These are phyloP conservation scores for Andrena dorsata DNA, from an alignment of 2,888 invertebrate species.

Conservation along the genomic window DNA sequence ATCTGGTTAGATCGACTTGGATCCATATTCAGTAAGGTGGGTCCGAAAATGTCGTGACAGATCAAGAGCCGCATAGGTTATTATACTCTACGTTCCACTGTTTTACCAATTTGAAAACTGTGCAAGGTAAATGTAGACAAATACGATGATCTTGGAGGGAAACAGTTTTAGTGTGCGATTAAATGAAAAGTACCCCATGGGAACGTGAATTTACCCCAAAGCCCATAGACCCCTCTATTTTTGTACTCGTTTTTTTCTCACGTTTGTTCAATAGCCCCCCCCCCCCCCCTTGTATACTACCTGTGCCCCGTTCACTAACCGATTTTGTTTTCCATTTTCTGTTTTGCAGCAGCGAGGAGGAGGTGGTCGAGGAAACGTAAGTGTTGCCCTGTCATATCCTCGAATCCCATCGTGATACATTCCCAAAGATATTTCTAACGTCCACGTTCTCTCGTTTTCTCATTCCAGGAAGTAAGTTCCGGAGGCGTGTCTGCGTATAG, in stretches of 20 bases:
- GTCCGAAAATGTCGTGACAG: slow-evolving; percentile 29
- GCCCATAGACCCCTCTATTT: background rate
- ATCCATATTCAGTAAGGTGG: slow-evolving; percentile 39
- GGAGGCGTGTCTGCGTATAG: slow-evolving; percentile 59
- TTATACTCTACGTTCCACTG: background rate
- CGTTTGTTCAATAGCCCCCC: slow-evolving; percentile 13
- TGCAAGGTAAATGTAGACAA: background rate
- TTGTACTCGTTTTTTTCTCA: slow-evolving; percentile 5
- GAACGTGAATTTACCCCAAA: background rate
- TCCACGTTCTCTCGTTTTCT: slow-evolving; percentile 75
- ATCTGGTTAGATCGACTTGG: slow-evolving; percentile 26
- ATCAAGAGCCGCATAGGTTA: background rate
- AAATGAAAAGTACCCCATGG: background rate
- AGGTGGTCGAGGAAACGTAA: slow-evolving; percentile 93
- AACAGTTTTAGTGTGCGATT: slow-evolving; percentile 23
- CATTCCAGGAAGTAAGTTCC: slow-evolving; percentile 87
- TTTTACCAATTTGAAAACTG: background rate
- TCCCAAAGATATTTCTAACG: slow-evolving; percentile 50
- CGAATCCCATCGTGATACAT: slow-evolving; percentile 41
- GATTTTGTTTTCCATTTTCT: slow-evolving; percentile 77
- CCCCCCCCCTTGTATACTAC: slow-evolving; percentile 73
- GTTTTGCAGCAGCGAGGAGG: slow-evolving; percentile 89
- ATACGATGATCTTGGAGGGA: slow-evolving; percentile 2
- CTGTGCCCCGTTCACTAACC: slow-evolving; percentile 71
- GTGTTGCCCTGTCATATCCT: slow-evolving; percentile 82